Evolutionary conservation across 2,888 invertebrate species (phyloP), one percentile per base, ranked within the genome.

Genomic region (Agrochola litura): DNA sequence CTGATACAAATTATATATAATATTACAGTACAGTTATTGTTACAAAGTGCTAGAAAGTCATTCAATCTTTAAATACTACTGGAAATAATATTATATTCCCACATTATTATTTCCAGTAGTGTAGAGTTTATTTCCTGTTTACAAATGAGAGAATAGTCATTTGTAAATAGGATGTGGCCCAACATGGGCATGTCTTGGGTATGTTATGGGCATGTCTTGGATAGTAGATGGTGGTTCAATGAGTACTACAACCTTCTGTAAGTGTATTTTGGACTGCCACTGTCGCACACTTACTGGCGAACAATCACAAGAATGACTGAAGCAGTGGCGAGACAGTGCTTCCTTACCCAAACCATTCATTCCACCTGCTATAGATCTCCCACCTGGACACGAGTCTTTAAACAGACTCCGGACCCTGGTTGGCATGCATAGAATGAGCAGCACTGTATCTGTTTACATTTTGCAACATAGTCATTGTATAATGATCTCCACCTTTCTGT

Each of bases 1-100:
- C 94, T 95, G 25, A 41, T 30, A 60, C 78, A 85, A 71, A 61
- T 52, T 16, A 68, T 37, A 68, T 3, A 68, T n/a, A 16, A 52
- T 22, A 49, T 58, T 37, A 37, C 22, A 37, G 22, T 63, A 22
- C 10, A 37, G 12, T 63, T 22, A 37, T 37, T 78, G 70, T 76
- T 69, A 77, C 67, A 77, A 74, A 84, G 25, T 58, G 60, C 37
- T 14, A 19, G 16, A 64, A 46, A 25, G 6, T 56, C 72, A 71
- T 54, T 43, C 54, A 70, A 30, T 41, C 3, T 41, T 25, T 37
- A 16, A 8, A 16, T 52, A 52, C 8, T 19, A 49, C 41, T 63
- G 41, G 16, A n/a, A 64, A n/a, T 16, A 43, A n/a, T 43, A 43
- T 43, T 54, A 43, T n/a, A 22, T 41, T 41, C 2, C 1, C 71